Percentiles rank a stretch among this genome's conserved stretches.
phyloP scores from a whole-genome alignment of 2,113 vertebrate genomes.

The Pionites leucogaster region DNA sequence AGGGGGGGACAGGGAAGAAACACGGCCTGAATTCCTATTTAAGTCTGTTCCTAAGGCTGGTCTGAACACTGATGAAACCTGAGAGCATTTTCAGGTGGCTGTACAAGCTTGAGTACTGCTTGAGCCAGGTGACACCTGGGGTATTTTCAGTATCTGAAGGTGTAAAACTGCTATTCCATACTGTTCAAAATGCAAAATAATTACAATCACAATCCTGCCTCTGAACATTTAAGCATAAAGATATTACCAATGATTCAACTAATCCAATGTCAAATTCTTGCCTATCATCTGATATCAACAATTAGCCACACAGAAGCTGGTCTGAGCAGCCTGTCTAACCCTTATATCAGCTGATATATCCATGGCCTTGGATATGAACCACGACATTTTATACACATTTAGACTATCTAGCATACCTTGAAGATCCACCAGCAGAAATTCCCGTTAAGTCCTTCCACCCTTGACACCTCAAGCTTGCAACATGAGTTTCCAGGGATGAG shows the following conservation, averaged over 20 bases:
- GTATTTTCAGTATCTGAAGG: neutral
- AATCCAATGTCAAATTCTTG: neutral
- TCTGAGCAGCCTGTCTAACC: neutral
- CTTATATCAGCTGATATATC: rapidly evolving
- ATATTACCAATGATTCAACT: rapidly evolving
- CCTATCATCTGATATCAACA: rapidly evolving
- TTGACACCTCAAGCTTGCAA: neutral
- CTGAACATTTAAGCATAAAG: neutral
- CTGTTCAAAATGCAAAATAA: neutral
- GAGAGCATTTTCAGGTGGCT: neutral
- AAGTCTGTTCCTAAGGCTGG: neutral
- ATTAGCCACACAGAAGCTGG: neutral
- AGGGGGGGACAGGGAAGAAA: neutral
- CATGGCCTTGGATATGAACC: neutral
- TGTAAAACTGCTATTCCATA: rapidly evolving
- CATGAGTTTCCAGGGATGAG: neutral
- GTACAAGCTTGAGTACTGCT: rapidly evolving
- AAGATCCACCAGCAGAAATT: rapidly evolving
- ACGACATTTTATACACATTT: rapidly evolving
- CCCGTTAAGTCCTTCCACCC: no score
- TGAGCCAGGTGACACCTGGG: rapidly evolving
- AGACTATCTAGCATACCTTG: rapidly evolving
- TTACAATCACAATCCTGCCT: neutral
- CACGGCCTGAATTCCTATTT: rapidly evolving
- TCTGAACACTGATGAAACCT: neutral